Base-by-base conservation (phyloP, 2,113 vertebrate species). In the Uria lomvia region DNA sequence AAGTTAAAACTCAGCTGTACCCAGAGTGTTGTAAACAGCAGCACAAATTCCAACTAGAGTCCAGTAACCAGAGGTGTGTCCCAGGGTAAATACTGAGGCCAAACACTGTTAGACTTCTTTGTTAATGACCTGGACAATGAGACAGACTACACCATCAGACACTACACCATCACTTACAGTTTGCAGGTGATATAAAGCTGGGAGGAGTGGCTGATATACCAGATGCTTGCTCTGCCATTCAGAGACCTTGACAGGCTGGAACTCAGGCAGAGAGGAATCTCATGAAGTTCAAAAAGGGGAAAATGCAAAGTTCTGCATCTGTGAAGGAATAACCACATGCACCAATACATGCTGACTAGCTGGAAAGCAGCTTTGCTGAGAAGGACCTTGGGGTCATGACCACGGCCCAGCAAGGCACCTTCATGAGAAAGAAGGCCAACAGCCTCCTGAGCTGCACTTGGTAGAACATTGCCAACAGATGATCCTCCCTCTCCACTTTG, bases 371-470 rank as follows among this genome's bases (percentile, higher is more conserved):
- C 15, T 52, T 60, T 68, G 21, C 26, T 55, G 23, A 42, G 42
- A 24, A 62, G 29, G 34, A 55, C 42, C 29, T 56, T 63, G 17
- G 22, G 10, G 6, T 79, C 38, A 56, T 40, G 12, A 34, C 47
- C n/a, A 76, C 0, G 0, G 40, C 13, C 8, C 24, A 47, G 6
- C 3, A 56, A 55, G 40, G 12, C 15, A 58, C 2, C 11, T 52
- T 67, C 17, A 34, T 43, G 32, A 34, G 32, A 59, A 66, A 59
- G 15, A 50, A 32, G 21, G 13, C 21, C 12, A 50, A 50, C 30
- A 50, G 45, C 17, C 14, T 67, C 34, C 29, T 45, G 12, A 20
- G 8, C 38, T 83, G 29, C 47, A 34, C 29, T 68, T 60, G 32
- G 4, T 18, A 62, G 12, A 68, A 4, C 2, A 0, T 30, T 76